Conservation (phyloP, 2,888 invertebrate genomes). For the Microdon myrmicae region DNA sequence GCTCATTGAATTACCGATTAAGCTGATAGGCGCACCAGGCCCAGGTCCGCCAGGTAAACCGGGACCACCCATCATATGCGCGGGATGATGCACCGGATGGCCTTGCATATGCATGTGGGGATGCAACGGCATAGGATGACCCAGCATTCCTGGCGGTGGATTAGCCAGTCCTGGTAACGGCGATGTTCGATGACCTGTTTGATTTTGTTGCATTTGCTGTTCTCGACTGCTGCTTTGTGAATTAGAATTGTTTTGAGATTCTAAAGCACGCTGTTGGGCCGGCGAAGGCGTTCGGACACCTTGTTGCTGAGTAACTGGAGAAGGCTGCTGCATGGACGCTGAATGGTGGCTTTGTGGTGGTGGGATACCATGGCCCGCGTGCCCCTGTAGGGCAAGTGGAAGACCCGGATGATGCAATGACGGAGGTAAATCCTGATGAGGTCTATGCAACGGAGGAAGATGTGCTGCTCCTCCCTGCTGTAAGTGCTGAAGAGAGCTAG, state of each 20-base stretch:
- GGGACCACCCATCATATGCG: conserved; percentile 63
- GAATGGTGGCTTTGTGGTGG: conserved; percentile 60
- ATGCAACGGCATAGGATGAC: conserved; percentile 65
- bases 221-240: conserved; percentile 48
- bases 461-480: conserved; percentile 54
- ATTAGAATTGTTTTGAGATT: conserved; percentile 36
- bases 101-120: conserved; percentile 62
- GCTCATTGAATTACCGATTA: conserved; percentile 41
- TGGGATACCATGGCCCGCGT: conserved; percentile 54
- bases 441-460: conserved; percentile 63
- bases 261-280: conserved; percentile 58
- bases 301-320: conserved; percentile 51
- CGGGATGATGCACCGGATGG: conserved; percentile 64
- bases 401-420: conserved; percentile 66
- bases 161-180: conserved; percentile 63
- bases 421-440: conserved; percentile 64
- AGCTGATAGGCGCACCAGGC: conserved; percentile 60
- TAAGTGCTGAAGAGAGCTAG: conserved; percentile 57
- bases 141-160: conserved; percentile 62
- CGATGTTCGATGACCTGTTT: conserved; percentile 63
- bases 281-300: conserved; percentile 64
- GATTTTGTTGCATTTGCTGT: conserved; percentile 54
- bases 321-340: conserved; percentile 55
- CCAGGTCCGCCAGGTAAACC: conserved; percentile 44
- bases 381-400: conserved; percentile 62